These are phyloP conservation scores for Bembecia ichneumoniformis DNA, from an alignment of 2,888 invertebrate genomes.

Conservation along the genomic window DNA sequence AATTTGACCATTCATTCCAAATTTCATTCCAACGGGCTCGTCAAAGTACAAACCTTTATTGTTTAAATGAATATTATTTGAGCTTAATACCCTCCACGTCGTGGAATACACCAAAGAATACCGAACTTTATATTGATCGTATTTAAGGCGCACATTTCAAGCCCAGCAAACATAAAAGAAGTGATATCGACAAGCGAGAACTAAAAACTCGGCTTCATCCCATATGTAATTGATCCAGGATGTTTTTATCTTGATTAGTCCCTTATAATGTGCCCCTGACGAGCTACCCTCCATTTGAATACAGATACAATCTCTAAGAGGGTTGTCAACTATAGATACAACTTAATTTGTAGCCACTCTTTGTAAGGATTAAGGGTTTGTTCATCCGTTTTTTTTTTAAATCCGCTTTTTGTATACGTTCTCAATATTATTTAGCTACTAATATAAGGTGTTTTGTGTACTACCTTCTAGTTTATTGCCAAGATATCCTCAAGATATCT, in stretches of 20 bases:
- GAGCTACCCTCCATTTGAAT: conserved; percentile 60
- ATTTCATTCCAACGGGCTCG: too few species aligned
- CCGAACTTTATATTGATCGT: too few species aligned
- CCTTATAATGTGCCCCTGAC: conserved; percentile 59
- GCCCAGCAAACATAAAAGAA: conserved; percentile 18
- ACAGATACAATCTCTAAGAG: conserved; percentile 68
- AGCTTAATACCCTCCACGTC: too few species aligned
- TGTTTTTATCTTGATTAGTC: conserved; percentile 66
- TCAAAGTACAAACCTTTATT: too few species aligned
- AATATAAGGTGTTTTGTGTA: too few species aligned
- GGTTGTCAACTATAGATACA: conserved; percentile 70
- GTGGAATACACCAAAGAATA: too few species aligned
- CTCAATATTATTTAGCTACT: too few species aligned
- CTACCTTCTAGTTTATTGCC: too few species aligned
- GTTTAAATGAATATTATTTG: too few species aligned
- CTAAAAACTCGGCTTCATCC: conserved; percentile 53
- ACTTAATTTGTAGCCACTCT: conserved; percentile 70
- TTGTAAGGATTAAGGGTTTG: conserved; percentile 55
- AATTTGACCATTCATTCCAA: too few species aligned
- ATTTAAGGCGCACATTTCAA: background rate
- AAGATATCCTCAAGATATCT: too few species aligned
- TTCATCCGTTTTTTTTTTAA: conserved; percentile 35
- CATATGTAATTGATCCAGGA: conserved; percentile 69
- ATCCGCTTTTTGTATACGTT: conserved; percentile 27
- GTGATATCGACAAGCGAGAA: conserved; percentile 50